Evolutionary conservation across 2,888 invertebrate genomes (phyloP), one percentile per base, ranked within the genome.

Genomic region (Meganola albula): DNA sequence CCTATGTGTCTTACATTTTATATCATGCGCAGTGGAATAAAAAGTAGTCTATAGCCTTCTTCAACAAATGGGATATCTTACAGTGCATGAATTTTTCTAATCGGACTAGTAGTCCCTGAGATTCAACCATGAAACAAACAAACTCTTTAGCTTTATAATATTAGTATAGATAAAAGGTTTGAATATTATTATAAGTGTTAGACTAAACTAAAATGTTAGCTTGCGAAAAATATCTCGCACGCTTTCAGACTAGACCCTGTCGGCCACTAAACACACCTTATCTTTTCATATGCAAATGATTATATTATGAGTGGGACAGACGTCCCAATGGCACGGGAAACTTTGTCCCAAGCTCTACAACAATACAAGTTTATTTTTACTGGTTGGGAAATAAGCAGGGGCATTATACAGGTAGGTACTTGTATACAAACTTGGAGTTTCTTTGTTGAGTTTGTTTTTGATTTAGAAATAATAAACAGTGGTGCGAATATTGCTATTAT

Each of bases 301-400:
- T 38, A 34, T 44, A 47, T 46, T 41, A 50, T 40, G 14, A 45
- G 27, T 34, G 33, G 26, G 23, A 35, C 23, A 34, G 14, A 7
- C 16, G 14, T 21, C 16, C 21, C 22, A 9, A 10, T 20, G 8
- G 8, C 7, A 7, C 20, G 20, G n/a, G 2, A 3, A 20, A 20
- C 20, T 20, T 20, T 20, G 20, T 20, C 4, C 7, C 20, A 20
- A 7, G 40, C 37, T 33, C 43, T 45, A 44, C 41, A n/a, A n/a
- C n/a, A 52, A 41, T 35, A 43, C 34, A 54, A 56, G 46, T 56
- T 56, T 50, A 52, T 54, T 61, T 60, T 52, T 59, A 58, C 41
- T 50, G 53, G 53, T 39, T 31, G 37, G 16, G 28, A 50, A 62
- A 55, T 51, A 61, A 51, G 46, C 47, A 40, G 28, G 24, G 25